phyloP scores from a whole-genome alignment of 2,797 vertebrate genomes.

The Cetoscarus ocellatus region DNA sequence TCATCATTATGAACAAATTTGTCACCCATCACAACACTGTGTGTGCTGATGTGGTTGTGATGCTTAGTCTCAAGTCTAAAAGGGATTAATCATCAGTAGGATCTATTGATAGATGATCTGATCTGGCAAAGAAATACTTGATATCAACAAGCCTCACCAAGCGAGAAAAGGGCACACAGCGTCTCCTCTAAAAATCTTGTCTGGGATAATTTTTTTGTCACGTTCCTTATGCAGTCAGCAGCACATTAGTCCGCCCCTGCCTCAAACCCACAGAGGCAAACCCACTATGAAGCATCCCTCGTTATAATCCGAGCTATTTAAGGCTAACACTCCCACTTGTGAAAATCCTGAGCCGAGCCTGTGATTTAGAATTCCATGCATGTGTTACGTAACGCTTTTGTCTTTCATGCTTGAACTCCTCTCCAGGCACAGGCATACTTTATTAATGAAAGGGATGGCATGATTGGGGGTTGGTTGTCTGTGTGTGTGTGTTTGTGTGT shows the following conservation, averaged over 20 bases:
- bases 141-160: neutral
- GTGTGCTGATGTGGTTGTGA: neutral
- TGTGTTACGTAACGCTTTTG: constrained; percentile 81
- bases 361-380: constrained; percentile 81
- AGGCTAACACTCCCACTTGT: constrained; percentile 74
- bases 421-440: constrained; percentile 70
- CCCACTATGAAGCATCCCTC: constrained; percentile 60
- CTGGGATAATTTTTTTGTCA: constrained; percentile 13
- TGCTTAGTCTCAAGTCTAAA: neutral
- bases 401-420: constrained; percentile 80
- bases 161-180: neutral
- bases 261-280: constrained; percentile 55
- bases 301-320: constrained; percentile 77
- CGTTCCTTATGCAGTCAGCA: constrained; percentile 23
- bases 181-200: constrained; percentile 1
- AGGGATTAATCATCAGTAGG: neutral
- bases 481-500: constrained; percentile 23
- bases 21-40: neutral
- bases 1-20: constrained; percentile 9
- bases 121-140: neutral
- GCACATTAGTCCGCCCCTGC: constrained; percentile 33
- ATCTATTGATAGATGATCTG: neutral
- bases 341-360: constrained; percentile 73
- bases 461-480: constrained; percentile 59
- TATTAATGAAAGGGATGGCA: constrained; percentile 80